Percentiles rank a stretch among this genome's conserved stretches.
Conservation (phyloP, 2,888 invertebrate species). For the Rhabditophanes sp. region DNA sequence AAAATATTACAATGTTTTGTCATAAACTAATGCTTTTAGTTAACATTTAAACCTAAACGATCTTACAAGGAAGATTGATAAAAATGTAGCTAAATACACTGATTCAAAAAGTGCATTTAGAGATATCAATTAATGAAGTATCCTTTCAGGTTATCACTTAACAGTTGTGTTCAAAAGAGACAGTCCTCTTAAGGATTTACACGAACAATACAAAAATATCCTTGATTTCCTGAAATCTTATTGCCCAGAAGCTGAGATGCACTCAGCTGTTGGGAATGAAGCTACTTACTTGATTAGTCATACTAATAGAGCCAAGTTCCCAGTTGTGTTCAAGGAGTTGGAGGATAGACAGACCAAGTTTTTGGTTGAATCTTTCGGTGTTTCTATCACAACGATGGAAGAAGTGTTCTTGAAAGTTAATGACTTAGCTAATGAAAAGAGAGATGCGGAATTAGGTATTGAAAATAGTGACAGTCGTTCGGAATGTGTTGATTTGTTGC, state of each 20-base stretch:
- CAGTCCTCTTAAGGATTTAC: conserved; percentile 1
- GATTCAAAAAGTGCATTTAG: too few relatives aligned
- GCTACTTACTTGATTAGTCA: conserved; percentile 58
- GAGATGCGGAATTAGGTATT: conserved; percentile 7
- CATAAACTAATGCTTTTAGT: too few relatives aligned
- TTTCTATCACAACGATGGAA: conserved; percentile 69
- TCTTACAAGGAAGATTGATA: too few relatives aligned
- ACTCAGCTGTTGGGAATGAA: conserved; percentile 62
- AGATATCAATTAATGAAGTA: conserved; percentile 60
- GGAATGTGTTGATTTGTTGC: conserved; percentile 5
- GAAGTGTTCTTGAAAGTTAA: conserved; percentile 63
- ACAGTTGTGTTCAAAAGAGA: conserved; percentile 52
- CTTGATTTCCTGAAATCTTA: conserved; percentile 7
- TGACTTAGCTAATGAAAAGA: conserved; percentile 22
- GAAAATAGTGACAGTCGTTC: conserved; percentile 16
- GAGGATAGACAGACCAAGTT: conserved; percentile 53
- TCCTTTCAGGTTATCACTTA: conserved; percentile 64
- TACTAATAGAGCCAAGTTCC: conserved; percentile 47
- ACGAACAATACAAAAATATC: conserved; percentile 5
- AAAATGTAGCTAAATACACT: too few relatives aligned
- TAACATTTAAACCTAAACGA: too few relatives aligned
- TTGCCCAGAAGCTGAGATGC: conserved; percentile 50
- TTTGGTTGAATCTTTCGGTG: conserved; percentile 62
- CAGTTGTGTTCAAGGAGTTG: conserved; percentile 56
- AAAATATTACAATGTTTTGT: too few relatives aligned